Conservation (phyloP, 2,797 vertebrate genomes). For the Rhincodon typus region DNA sequence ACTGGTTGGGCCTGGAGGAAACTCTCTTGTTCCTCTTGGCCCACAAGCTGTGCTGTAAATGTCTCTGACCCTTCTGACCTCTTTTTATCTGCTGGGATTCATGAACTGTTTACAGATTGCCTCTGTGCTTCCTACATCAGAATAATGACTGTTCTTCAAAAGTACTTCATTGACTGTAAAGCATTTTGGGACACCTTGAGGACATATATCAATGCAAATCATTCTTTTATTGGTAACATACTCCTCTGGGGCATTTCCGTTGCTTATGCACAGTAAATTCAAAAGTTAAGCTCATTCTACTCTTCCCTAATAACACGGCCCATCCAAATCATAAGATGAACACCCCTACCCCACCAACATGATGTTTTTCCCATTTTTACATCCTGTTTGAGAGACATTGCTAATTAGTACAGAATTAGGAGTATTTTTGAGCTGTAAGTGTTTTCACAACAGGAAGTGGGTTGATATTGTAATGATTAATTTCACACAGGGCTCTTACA, state of each 20-base stretch:
- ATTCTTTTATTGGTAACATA: neutral
- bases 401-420: neutral
- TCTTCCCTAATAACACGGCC: neutral
- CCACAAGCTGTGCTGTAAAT: neutral
- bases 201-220: neutral
- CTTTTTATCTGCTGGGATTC: neutral
- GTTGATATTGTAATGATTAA: neutral
- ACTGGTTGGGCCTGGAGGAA: neutral
- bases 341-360: neutral
- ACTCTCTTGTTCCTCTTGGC: neutral
- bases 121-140: neutral
- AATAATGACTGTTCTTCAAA: neutral
- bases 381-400: neutral
- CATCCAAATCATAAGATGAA: neutral
- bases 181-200: neutral
- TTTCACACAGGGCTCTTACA: neutral
- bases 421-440: neutral
- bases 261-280: neutral
- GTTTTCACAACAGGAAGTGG: neutral
- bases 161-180: no score
- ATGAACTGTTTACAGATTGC: neutral
- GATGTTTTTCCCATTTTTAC: neutral
- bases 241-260: no score
- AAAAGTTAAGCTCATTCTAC: neutral
- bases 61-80: neutral